phyloP scores from a whole-genome alignment of 2,888 invertebrate genomes.

The Tupiocoris notatus region DNA sequence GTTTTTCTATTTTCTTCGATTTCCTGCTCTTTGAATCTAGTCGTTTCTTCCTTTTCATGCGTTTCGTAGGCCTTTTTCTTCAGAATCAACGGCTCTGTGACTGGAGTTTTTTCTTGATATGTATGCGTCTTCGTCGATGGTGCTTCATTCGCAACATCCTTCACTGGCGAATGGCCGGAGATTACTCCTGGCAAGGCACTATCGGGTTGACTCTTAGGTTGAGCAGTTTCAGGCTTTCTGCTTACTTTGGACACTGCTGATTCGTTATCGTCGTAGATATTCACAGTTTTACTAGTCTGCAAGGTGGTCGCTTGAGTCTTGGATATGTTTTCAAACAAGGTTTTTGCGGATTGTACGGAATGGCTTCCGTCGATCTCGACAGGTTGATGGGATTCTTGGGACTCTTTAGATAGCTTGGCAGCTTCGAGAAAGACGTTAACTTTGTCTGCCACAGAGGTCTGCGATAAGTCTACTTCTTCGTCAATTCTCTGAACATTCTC shows the following conservation, averaged over 20 bases:
- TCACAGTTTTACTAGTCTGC: slow-evolving; percentile 49
- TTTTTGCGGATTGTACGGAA: slow-evolving; percentile 60
- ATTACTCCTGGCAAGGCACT: neutral
- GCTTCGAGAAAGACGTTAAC: slow-evolving; percentile 58
- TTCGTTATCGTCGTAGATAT: slow-evolving; percentile 49
- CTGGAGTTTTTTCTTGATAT: slow-evolving; percentile 10
- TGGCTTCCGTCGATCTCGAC: slow-evolving; percentile 42
- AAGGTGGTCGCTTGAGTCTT: slow-evolving; percentile 46
- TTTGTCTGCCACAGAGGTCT: slow-evolving; percentile 62
- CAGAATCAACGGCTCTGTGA: slow-evolving; percentile 1
- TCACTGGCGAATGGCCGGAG: neutral
- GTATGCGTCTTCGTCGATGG: neutral
- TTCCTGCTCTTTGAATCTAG: slow-evolving; percentile 35
- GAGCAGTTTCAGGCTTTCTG: neutral
- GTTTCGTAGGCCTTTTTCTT: slow-evolving; percentile 24
- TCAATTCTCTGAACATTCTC: slow-evolving; percentile 50
- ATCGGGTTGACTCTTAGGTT: neutral
- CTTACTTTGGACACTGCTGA: neutral
- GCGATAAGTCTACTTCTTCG: slow-evolving; percentile 48
- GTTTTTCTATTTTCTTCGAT: slow-evolving; percentile 37
- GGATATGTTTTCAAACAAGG: slow-evolving; percentile 67
- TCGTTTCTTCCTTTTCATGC: slow-evolving; percentile 11
- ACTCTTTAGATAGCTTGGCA: slow-evolving; percentile 49
- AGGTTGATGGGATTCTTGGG: slow-evolving; percentile 49
- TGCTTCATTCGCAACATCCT: slow-evolving; percentile 4